A percentile compares a stretch with the other conserved stretches of the same genome.
Evolutionary conservation across 2,888 invertebrate genomes (phyloP).

Genomic region (Cantharis rustica): DNA sequence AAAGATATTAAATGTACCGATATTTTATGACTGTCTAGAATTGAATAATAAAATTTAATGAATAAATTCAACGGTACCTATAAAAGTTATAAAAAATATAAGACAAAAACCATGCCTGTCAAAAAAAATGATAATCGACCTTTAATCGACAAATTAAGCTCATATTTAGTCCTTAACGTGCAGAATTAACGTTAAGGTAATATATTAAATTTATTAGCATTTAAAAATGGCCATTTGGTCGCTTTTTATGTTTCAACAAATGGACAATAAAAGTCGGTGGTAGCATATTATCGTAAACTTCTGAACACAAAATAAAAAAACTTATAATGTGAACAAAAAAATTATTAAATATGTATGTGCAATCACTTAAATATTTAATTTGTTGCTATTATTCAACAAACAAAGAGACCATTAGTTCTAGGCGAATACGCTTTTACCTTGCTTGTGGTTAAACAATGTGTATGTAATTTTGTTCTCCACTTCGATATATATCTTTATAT

Average conservation of each 20-base stretch:
- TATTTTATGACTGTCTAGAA: background rate
- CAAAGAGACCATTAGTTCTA: background rate
- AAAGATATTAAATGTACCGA: no score
- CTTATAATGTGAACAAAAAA: background rate
- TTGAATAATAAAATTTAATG: background rate
- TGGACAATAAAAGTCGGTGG: background rate
- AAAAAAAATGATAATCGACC: background rate
- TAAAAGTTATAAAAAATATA: background rate
- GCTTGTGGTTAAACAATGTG: background rate
- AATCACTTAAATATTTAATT: background rate
- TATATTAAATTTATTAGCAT: background rate
- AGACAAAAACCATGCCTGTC: background rate
- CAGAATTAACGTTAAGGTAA: background rate
- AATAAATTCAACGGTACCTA: no score
- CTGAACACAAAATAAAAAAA: background rate
- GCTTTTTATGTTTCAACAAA: background rate
- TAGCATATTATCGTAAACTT: background rate
- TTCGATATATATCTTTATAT: background rate
- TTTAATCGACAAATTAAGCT: background rate
- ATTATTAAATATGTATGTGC: background rate
- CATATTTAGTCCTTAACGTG: background rate
- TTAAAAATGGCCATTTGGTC: background rate
- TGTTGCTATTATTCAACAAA: background rate
- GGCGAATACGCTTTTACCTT: background rate
- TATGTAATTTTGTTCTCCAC: background rate